phyloP scores from a whole-genome alignment of 37 sponge, comb jelly and placozoan genomes.

The Lycopodina hypogea region DNA sequence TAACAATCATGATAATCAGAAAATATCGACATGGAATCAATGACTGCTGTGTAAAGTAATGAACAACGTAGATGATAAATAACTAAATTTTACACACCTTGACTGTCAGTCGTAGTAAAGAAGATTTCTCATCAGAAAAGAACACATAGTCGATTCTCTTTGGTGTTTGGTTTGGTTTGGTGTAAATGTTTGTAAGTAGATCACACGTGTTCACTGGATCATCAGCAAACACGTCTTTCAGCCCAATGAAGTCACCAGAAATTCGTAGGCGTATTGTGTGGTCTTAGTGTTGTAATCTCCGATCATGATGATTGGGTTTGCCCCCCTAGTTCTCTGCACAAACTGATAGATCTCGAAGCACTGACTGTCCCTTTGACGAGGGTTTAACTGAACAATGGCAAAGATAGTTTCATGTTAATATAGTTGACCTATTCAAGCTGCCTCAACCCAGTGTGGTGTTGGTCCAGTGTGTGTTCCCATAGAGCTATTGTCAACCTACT shows the following conservation, averaged over 20 bases:
- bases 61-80: too few relatives aligned
- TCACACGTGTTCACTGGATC: conserved; percentile 54
- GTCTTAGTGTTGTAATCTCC: conserved; percentile 77
- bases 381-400: conserved; percentile 26
- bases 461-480: too few relatives aligned
- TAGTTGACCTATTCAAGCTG: too few relatives aligned
- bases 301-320: conserved; percentile 50
- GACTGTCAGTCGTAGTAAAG: background rate
- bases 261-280: conserved; percentile 36
- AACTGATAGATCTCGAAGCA: conserved; percentile 63
- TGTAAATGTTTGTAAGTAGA: conserved; percentile 45
- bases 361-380: conserved; percentile 32
- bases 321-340: conserved; percentile 40
- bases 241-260: conserved; percentile 52
- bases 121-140: conserved; percentile 18
- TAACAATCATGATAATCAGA: too few relatives aligned
- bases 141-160: conserved; percentile 75
- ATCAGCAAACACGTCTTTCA: conserved; percentile 34
- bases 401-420: background rate
- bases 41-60: too few relatives aligned
- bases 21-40: too few relatives aligned
- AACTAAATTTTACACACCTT: too few relatives aligned
- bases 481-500: too few relatives aligned
- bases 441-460: too few relatives aligned
- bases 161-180: conserved; percentile 26